A percentile compares a stretch with the other conserved stretches of the same genome.
These are phyloP conservation scores for Pachycephus smyrnensis DNA, from an alignment of 2,888 invertebrate genomes.

Conservation along the genomic window DNA sequence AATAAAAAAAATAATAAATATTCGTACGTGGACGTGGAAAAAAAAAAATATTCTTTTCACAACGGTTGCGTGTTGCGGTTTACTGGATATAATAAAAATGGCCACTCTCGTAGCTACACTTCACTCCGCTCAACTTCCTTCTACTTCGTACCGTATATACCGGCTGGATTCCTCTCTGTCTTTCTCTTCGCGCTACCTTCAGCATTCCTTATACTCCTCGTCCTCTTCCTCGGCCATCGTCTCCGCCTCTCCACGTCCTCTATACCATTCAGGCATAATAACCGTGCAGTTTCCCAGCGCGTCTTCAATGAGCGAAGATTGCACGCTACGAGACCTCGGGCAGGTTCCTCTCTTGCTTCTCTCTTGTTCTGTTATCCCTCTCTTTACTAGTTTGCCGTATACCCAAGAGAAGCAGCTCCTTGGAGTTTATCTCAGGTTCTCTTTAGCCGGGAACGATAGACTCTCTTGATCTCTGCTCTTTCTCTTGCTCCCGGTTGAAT, in stretches of 20 bases:
- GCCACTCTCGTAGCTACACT: not conserved
- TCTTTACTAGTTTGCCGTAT: not conserved
- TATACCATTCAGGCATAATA: slow-evolving; percentile 65
- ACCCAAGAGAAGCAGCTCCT: not conserved
- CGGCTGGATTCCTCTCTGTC: not conserved
- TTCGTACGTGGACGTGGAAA: not conserved
- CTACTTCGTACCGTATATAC: not conserved
- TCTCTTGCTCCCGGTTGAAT: not conserved
- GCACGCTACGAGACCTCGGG: slow-evolving; percentile 62
- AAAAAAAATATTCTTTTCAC: not conserved
- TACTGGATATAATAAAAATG: not conserved
- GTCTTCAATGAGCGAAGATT: slow-evolving; percentile 67
- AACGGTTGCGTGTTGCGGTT: not conserved
- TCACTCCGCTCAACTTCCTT: slow-evolving; percentile 30
- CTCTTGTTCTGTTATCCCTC: slow-evolving; percentile 26
- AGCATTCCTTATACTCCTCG: slow-evolving; percentile 25
- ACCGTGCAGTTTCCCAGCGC: slow-evolving; percentile 66
- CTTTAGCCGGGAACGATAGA: not conserved
- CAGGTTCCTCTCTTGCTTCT: slow-evolving; percentile 35
- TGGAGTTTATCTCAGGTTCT: not conserved
- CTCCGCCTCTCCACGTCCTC: slow-evolving; percentile 45
- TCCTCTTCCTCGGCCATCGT: slow-evolving; percentile 23
- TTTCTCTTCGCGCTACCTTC: slow-evolving; percentile 20
- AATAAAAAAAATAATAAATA: not conserved
- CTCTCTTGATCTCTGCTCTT: not conserved